A percentile compares a stretch with the other conserved stretches of the same genome.
These are phyloP conservation scores for Drosophila picticornis DNA, from an alignment of 2,888 invertebrate genomes.

Conservation along the genomic window DNA sequence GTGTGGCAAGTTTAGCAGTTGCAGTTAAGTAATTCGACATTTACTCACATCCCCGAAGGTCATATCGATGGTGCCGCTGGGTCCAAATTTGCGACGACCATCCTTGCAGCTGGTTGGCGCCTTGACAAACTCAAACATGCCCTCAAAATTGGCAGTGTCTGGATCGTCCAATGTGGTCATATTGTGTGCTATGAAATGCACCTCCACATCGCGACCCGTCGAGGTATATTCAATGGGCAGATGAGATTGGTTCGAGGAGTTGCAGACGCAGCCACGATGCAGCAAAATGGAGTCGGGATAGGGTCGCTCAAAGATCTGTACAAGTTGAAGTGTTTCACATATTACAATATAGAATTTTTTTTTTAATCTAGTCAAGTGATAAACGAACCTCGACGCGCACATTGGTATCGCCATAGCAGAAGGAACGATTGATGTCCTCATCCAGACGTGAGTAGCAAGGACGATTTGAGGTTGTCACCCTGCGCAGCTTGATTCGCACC, in stretches of 20 bases:
- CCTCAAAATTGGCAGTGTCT: conserved; percentile 93
- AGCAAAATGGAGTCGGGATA: conserved; percentile 90
- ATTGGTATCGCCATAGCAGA: conserved; percentile 90
- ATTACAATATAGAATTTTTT: background rate
- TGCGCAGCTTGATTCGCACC: conserved; percentile 91
- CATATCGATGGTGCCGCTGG: conserved; percentile 91
- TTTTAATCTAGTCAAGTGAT: background rate
- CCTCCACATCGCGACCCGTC: conserved; percentile 90
- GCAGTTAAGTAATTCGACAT: background rate
- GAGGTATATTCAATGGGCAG: conserved; percentile 92
- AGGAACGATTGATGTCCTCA: conserved; percentile 89
- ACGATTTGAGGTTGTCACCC: conserved; percentile 88
- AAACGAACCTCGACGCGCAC: conserved; percentile 87
- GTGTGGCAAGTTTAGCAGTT: rapidly evolving
- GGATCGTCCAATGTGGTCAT: conserved; percentile 95
- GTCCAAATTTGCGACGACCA: conserved; percentile 89
- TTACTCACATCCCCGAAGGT: conserved; percentile 85
- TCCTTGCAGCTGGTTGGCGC: conserved; percentile 89
- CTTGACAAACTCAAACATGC: conserved; percentile 92
- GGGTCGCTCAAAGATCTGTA: conserved; percentile 89
- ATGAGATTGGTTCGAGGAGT: conserved; percentile 86
- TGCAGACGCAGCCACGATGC: conserved; percentile 92
- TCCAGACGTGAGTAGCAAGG: conserved; percentile 84
- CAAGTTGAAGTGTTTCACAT: background rate
- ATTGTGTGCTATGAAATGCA: conserved; percentile 92